Percentiles rank a stretch among this genome's conserved stretches.
These are phyloP conservation scores for Orientallactaga bullata DNA, from an alignment of 2,113 vertebrate genomes.

Conservation along the genomic window DNA sequence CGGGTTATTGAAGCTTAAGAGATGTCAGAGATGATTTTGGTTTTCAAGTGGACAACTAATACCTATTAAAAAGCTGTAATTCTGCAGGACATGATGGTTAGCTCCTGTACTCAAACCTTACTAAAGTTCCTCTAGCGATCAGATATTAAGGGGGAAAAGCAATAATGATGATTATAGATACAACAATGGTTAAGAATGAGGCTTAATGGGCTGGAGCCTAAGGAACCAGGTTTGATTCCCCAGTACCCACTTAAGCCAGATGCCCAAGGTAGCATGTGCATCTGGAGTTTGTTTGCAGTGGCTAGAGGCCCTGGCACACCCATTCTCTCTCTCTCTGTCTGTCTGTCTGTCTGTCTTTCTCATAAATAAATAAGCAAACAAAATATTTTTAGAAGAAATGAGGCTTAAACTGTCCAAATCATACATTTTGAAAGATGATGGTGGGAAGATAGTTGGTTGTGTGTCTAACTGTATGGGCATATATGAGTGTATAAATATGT, in stretches of 20 bases:
- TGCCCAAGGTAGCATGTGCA: too few relatives aligned
- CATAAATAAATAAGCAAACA: too few relatives aligned
- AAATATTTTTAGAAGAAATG: background rate
- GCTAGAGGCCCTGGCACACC: too few relatives aligned
- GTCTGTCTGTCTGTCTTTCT: too few relatives aligned
- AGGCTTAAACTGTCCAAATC: slow-evolving; percentile 65
- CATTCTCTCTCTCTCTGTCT: too few relatives aligned
- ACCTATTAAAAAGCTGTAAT: slow-evolving; percentile 32
- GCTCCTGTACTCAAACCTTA: background rate
- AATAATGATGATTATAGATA: slow-evolving; percentile 1
- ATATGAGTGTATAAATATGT: background rate
- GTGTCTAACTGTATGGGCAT: background rate
- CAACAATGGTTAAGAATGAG: slow-evolving; percentile 61
- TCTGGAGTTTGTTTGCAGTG: too few relatives aligned
- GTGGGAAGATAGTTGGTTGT: background rate
- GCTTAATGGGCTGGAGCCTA: background rate
- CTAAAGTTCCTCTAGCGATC: slow-evolving; percentile 19
- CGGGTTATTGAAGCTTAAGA: background rate
- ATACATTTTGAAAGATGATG: slow-evolving; percentile 81
- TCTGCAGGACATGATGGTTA: background rate
- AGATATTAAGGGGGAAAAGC: background rate
- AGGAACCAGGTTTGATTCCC: background rate
- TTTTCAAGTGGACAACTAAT: background rate
- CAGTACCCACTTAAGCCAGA: too few relatives aligned
- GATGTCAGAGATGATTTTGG: background rate